Percentiles rank a stretch among this genome's conserved stretches.
phyloP scores from a whole-genome alignment of 2,113 vertebrate genomes.

The Oncorhynchus keta region DNA sequence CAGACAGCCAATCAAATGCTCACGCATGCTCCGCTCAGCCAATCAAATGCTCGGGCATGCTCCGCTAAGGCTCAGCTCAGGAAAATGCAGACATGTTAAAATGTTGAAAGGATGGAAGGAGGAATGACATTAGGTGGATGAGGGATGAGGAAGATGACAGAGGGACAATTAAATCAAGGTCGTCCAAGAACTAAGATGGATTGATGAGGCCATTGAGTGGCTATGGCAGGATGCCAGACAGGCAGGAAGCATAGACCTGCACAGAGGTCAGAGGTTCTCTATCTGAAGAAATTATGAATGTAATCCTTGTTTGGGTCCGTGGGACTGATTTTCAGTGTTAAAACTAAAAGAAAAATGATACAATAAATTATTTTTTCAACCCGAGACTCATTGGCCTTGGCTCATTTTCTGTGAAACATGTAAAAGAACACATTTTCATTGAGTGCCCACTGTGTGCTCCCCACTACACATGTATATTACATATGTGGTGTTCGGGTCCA shows the following conservation, averaged over 20 bases:
- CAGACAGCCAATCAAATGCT: neutral
- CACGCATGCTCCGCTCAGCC: neutral
- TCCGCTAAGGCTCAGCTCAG: conserved; percentile 17
- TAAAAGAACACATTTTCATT: too few relatives aligned
- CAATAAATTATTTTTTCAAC: too few relatives aligned
- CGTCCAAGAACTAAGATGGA: conserved; percentile 73
- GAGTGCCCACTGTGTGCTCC: too few relatives aligned
- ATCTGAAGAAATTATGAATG: conserved; percentile 74
- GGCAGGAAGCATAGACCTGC: conserved; percentile 5
- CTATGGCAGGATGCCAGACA: conserved; percentile 71
- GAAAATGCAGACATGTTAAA: conserved; percentile 71
- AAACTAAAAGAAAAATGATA: too few relatives aligned
- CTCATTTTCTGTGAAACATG: too few relatives aligned
- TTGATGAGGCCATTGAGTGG: conserved; percentile 75
- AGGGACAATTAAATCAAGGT: conserved; percentile 77
- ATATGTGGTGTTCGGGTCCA: too few relatives aligned
- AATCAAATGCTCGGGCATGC: conserved; percentile 22
- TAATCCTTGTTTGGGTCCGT: conserved; percentile 46
- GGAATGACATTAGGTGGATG: conserved; percentile 72
- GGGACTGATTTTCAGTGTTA: too few relatives aligned
- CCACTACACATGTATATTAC: too few relatives aligned
- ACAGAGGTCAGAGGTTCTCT: conserved; percentile 70
- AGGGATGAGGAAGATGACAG: conserved; percentile 66
- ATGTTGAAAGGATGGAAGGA: conserved; percentile 57
- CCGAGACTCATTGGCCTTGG: too few relatives aligned